Conservation (phyloP, 2,113 vertebrate species). For the Psammodynastes pulverulentus region DNA sequence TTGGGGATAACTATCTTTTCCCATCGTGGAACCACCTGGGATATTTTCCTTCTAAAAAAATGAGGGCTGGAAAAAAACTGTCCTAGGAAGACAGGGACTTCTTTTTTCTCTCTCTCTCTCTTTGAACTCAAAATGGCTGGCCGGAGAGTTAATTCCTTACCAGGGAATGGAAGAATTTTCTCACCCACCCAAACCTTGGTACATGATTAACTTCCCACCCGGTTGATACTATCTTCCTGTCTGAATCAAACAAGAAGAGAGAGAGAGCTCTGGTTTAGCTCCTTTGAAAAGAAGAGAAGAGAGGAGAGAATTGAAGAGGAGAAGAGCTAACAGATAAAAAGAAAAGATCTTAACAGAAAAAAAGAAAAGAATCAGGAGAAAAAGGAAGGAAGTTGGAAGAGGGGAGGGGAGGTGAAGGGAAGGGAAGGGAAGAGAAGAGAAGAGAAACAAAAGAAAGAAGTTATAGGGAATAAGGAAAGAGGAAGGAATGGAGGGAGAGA, state of each 20-base stretch:
- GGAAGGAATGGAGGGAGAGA: too few relatives aligned
- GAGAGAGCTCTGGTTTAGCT: not conserved
- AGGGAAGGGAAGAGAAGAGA: too few relatives aligned
- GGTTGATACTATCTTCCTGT: not conserved
- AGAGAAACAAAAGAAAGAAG: too few relatives aligned
- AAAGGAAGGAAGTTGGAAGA: too few relatives aligned
- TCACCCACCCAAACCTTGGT: not conserved
- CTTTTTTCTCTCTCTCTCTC: not conserved
- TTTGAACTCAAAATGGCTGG: not conserved
- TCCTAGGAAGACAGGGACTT: not conserved
- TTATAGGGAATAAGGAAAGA: too few relatives aligned
- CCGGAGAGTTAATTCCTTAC: not conserved
- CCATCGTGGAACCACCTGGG: not conserved
- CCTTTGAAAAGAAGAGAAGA: not conserved
- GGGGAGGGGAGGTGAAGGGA: not conserved
- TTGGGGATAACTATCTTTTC: not conserved
- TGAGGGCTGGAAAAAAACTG: not conserved
- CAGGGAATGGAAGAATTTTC: not conserved
- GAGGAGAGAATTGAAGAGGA: not conserved
- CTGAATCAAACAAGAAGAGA: not conserved
- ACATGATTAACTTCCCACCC: slow-evolving; percentile 14
- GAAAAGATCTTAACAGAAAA: too few relatives aligned
- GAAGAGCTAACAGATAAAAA: too few relatives aligned
- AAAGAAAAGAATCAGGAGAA: too few relatives aligned
- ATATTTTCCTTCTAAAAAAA: not conserved